Evolutionary conservation across 2,888 invertebrate species (phyloP), one percentile per base, ranked within the genome.

Genomic region (Epistrophella euchroma): DNA sequence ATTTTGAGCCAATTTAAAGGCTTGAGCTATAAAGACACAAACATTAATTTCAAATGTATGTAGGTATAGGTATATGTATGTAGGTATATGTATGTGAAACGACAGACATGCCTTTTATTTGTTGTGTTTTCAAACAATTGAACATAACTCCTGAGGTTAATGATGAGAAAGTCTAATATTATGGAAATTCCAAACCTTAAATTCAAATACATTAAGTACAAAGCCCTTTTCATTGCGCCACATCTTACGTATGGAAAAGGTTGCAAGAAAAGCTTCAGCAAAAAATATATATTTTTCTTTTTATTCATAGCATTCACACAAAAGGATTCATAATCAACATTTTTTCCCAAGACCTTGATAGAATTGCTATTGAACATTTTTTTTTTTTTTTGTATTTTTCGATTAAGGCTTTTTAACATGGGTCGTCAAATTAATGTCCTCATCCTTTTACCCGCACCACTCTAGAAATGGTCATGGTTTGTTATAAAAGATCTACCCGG

Each of bases 91-190:
- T 9, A 35, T 9, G 9, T 35, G 35, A 11, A 4, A 45, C 50
- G 40, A n/a, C 17, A 60, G 37, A 55, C 17, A 35, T 74, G 70
- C 64, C 68, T 32, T 0, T 47, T 4, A 19, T 19, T 9, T 47
- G 19, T 15, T 50, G 2, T 52, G 15, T 25, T 52, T 25, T 25
- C 52, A 52, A 15, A 52, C 25, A 28, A 85, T 85, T 81, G 81
- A 76, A 80, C 76, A n/a, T n/a, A 85, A 85, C n/a, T 76, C 19
- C 17, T 9, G 43, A 50, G 68, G 64, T 73, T 85, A 80, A 85
- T 80, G 80, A 85, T 68, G 80, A 72, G 62, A 81, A 85, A 80
- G 72, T 76, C 66, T 76, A 68, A 81, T 80, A 56, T 80, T 62
- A 60, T 52, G 66, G 47, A 47, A 19, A 19, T 47, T 19, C 4